Evolutionary conservation across 2,888 invertebrate genomes (phyloP).

Genomic region (Cantharis rustica): DNA sequence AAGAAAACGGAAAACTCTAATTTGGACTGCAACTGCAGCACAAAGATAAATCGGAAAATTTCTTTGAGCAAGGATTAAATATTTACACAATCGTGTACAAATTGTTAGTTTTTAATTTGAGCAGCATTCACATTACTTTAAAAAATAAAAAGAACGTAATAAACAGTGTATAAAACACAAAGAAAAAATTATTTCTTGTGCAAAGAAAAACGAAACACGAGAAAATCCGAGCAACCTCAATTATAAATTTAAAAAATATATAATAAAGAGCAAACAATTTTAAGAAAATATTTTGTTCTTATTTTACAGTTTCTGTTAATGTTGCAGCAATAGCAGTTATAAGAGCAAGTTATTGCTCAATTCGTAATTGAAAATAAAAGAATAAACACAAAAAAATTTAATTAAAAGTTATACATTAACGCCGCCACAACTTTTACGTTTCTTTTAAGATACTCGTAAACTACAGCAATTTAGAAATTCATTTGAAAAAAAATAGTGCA

Average conservation of each 20-base stretch:
- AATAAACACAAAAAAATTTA: background rate
- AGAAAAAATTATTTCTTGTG: background rate
- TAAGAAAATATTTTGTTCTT: background rate
- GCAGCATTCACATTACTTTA: background rate
- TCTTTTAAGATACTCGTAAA: background rate
- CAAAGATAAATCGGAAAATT: background rate
- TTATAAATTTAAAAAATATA: background rate
- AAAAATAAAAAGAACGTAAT: background rate
- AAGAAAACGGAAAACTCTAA: background rate
- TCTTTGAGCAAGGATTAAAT: background rate
- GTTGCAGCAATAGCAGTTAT: background rate
- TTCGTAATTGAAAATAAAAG: background rate
- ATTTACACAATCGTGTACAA: background rate
- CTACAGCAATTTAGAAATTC: background rate
- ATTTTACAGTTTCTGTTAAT: background rate
- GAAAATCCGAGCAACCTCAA: background rate
- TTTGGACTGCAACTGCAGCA: background rate
- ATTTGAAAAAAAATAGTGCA: background rate
- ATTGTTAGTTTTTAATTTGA: background rate
- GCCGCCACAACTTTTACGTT: background rate
- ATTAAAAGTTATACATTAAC: conserved; percentile 1
- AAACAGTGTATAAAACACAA: background rate
- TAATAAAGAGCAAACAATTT: background rate
- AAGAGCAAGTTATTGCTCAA: background rate
- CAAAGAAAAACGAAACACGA: background rate